phyloP scores from a whole-genome alignment of 1,140 invertebrate species.

The Hylaeus volcanicus region DNA sequence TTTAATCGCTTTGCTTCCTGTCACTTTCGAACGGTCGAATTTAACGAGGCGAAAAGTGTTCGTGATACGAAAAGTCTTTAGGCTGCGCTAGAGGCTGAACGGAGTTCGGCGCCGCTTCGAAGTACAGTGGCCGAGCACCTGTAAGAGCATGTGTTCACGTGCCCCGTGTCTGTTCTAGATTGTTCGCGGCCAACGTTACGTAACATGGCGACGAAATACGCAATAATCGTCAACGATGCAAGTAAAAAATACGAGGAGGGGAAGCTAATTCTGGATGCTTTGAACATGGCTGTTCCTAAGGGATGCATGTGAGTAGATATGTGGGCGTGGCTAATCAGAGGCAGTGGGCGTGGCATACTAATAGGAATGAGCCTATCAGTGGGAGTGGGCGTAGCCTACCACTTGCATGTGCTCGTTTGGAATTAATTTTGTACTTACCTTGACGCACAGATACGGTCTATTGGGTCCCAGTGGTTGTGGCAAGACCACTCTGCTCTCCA shows the following conservation, averaged over 20 bases:
- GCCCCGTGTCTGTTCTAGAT: not conserved
- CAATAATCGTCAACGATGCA: constrained; percentile 81
- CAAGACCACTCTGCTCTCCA: constrained; percentile 92
- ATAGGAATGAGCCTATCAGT: no score
- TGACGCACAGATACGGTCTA: constrained; percentile 87
- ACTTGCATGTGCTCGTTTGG: not conserved
- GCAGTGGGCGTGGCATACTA: no score
- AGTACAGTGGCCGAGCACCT: no score
- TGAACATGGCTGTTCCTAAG: constrained; percentile 84
- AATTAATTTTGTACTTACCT: not conserved
- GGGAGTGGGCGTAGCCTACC: no score
- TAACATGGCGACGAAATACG: constrained; percentile 60
- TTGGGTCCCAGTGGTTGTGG: constrained; percentile 92
- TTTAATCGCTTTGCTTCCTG: no score
- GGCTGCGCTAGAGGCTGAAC: no score
- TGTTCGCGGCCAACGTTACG: not conserved
- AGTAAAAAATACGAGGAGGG: constrained; percentile 82
- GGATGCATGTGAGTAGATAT: constrained; percentile 84
- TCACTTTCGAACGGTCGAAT: no score
- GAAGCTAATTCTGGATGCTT: constrained; percentile 81
- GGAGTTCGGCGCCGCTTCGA: no score
- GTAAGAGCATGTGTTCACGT: no score
- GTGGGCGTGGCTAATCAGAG: no score
- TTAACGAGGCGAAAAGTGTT: no score
- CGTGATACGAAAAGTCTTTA: no score